Conservation (phyloP, 2,113 vertebrate genomes). For the Willisornis vidua region DNA sequence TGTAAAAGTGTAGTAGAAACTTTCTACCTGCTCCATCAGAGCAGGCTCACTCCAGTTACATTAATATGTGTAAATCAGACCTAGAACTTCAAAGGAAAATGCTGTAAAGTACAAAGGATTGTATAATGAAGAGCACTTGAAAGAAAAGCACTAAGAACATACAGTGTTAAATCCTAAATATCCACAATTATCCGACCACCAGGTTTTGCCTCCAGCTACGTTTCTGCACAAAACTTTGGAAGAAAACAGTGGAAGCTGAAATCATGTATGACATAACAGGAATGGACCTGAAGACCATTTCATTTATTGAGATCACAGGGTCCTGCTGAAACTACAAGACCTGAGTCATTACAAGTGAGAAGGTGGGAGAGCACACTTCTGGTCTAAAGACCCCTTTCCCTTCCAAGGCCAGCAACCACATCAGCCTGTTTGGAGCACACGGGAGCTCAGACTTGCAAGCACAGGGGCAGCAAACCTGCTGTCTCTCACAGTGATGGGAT, state of each 20-base stretch:
- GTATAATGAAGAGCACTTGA: background rate
- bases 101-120: background rate
- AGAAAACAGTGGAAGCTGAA: background rate
- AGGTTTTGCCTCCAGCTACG: background rate
- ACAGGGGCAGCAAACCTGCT: background rate
- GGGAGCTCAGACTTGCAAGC: background rate
- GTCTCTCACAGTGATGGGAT: background rate
- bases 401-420: background rate
- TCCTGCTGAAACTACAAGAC: background rate
- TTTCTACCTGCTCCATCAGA: background rate
- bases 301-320: background rate
- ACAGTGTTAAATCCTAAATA: background rate
- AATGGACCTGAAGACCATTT: background rate
- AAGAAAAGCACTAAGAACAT: background rate
- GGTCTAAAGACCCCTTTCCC: background rate
- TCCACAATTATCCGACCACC: accelerated
- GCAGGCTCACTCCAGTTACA: background rate
- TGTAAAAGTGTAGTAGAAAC: background rate
- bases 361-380: background rate
- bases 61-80: background rate
- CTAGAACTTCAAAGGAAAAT: background rate
- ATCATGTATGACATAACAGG: background rate
- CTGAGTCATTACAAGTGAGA: background rate
- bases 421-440: background rate
- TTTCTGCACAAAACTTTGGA: background rate